phyloP scores from a whole-genome alignment of 2,113 vertebrate species.

The Rhinolophus sinicus region DNA sequence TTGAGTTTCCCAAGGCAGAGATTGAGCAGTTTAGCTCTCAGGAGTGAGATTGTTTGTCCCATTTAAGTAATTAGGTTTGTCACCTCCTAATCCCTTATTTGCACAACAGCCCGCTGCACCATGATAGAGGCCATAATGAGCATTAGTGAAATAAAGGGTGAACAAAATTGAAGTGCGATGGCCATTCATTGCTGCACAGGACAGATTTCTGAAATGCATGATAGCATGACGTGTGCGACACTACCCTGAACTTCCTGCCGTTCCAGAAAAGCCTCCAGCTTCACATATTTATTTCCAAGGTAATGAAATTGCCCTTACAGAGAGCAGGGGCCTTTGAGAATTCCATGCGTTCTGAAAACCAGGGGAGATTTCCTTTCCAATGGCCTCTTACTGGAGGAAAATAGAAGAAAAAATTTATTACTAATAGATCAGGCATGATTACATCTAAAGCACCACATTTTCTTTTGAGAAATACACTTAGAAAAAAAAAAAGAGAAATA shows the following conservation, averaged over 20 bases:
- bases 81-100: conserved; percentile 60
- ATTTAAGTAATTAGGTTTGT: conserved; percentile 24
- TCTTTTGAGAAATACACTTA: background rate
- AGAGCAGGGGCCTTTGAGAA: conserved; percentile 29
- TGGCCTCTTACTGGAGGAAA: background rate
- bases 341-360: background rate
- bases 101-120: background rate
- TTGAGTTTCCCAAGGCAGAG: background rate
- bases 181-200: background rate
- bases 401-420: background rate
- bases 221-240: fast-evolving
- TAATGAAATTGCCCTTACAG: conserved; percentile 30
- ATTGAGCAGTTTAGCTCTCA: background rate
- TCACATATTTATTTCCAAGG: conserved; percentile 19
- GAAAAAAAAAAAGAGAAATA: no score
- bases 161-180: background rate
- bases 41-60: background rate
- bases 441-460: conserved; percentile 9
- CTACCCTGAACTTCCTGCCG: background rate
- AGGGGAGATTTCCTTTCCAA: conserved; percentile 6
- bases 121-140: background rate
- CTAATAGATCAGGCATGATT: background rate
- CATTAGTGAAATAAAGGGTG: background rate
- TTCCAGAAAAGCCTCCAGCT: background rate
- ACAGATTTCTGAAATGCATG: background rate